Evolutionary conservation across 1,140 invertebrate species (phyloP).

Genomic region (Microvelia longipes): DNA sequence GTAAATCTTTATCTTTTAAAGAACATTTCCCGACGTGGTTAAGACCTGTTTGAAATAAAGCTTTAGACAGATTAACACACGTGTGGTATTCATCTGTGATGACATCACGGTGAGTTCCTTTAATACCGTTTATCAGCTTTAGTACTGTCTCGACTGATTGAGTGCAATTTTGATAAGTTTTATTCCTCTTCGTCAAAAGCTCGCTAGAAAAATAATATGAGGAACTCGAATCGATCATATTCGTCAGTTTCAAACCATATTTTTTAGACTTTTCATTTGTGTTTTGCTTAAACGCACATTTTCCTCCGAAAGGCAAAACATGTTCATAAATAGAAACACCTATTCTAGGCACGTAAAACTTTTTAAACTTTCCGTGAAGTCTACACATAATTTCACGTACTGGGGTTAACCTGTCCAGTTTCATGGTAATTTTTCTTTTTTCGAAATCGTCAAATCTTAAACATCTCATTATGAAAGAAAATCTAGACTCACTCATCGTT

Average conservation of each 20-base stretch:
- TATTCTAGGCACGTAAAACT: not conserved
- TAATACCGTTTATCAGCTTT: not conserved
- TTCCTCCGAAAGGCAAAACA: not conserved
- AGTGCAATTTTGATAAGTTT: not conserved
- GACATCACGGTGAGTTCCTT: not conserved
- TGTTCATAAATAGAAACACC: not conserved
- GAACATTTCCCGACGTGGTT: not conserved
- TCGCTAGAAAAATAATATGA: not conserved
- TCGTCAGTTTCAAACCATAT: not conserved
- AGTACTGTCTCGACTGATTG: not conserved
- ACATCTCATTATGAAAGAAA: not conserved
- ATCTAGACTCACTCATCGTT: not conserved
- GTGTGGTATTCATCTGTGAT: not conserved
- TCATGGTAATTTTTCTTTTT: not conserved
- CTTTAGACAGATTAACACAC: not conserved
- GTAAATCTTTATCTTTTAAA: not conserved
- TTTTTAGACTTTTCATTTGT: not conserved
- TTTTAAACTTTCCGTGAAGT: not conserved
- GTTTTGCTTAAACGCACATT: not conserved
- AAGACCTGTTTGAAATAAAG: not conserved
- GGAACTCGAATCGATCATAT: not conserved
- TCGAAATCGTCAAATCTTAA: not conserved
- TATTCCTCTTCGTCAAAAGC: not conserved
- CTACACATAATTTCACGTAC: not conserved
- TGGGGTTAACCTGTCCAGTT: not conserved